Evolutionary conservation across 64 coral and sea anemone genomes (phyloP).

Genomic region (Stichodactyla mertensii): DNA sequence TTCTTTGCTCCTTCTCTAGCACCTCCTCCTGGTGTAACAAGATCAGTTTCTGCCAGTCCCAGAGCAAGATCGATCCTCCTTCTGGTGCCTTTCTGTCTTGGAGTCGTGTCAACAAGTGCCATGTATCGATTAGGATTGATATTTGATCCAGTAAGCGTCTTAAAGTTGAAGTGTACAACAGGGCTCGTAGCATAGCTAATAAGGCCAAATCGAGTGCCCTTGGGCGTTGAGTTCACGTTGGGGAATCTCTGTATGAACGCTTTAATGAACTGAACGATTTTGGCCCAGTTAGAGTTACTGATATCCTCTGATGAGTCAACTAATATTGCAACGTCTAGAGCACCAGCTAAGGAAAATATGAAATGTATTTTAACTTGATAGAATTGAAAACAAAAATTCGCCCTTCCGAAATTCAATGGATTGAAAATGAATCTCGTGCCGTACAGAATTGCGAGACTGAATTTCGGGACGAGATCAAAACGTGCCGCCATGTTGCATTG

Average conservation of each 20-base stretch:
- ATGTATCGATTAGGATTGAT: constrained; percentile 32
- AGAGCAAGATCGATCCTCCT: constrained; percentile 46
- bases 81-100: constrained; percentile 2
- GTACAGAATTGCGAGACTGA: too few species aligned
- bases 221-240: constrained; percentile 11
- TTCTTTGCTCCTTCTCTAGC: constrained; percentile 34
- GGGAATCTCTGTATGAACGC: constrained; percentile 29
- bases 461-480: too few species aligned
- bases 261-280: constrained; percentile 39
- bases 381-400: not conserved
- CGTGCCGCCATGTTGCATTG: too few species aligned
- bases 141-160: constrained; percentile 25
- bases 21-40: constrained; percentile 36
- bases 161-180: constrained; percentile 25
- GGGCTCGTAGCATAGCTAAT: constrained; percentile 35
- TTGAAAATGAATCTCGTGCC: too few species aligned
- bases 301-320: constrained; percentile 58
- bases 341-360: not conserved
- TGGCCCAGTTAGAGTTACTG: constrained; percentile 28
- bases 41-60: constrained; percentile 21
- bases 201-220: constrained; percentile 48
- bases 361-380: too few species aligned
- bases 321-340: constrained; percentile 47
- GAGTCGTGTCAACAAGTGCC: constrained; percentile 39
- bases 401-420: too few species aligned